These are phyloP conservation scores for Pedetes capensis DNA, from an alignment of 2,113 vertebrate genomes.

Conservation along the genomic window DNA sequence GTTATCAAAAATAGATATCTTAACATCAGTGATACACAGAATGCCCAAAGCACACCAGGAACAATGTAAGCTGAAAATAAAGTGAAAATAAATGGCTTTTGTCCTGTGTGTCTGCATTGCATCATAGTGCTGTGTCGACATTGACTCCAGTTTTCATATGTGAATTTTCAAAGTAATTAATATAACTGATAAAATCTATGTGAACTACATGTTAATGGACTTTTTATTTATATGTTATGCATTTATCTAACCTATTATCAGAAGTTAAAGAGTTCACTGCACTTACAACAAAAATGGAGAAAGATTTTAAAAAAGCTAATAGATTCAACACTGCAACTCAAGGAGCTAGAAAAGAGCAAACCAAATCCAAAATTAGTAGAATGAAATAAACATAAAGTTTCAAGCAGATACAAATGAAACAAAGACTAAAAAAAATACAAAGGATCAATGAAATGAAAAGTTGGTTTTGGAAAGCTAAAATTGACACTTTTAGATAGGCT, in stretches of 20 bases:
- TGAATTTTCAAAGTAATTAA: background rate
- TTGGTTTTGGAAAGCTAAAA: background rate
- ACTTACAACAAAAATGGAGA: background rate
- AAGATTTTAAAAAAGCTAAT: background rate
- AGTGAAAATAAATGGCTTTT: background rate
- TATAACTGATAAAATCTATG: background rate
- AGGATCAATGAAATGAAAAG: background rate
- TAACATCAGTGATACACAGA: background rate
- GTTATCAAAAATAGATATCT: conserved; percentile 1
- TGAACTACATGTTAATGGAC: background rate
- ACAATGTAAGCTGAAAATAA: background rate
- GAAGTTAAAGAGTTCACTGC: background rate
- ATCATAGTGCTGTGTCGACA: background rate
- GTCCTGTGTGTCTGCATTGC: background rate
- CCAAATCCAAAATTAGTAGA: background rate
- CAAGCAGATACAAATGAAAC: background rate
- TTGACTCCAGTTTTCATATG: background rate
- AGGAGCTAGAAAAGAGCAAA: background rate
- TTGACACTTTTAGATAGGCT: background rate
- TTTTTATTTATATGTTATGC: background rate
- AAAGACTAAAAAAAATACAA: background rate
- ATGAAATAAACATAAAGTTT: background rate
- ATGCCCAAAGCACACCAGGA: background rate
- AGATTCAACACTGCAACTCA: background rate
- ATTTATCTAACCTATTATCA: background rate